Percentiles rank a stretch among this genome's conserved stretches.
These are phyloP conservation scores for Agrotis ipsilon DNA, from an alignment of 2,888 invertebrate genomes.

Conservation along the genomic window DNA sequence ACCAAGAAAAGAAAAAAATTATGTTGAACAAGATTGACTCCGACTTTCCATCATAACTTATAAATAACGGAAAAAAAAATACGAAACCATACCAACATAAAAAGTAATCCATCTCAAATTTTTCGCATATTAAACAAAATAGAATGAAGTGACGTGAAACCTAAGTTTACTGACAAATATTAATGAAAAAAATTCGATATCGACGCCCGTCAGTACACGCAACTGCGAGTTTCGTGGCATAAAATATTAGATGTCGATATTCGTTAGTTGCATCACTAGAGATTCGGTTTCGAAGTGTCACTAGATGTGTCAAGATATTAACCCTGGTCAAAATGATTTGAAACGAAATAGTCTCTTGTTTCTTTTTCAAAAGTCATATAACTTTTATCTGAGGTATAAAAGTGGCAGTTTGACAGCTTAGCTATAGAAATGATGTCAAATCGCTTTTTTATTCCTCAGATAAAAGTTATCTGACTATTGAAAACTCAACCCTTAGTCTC, in stretches of 20 bases:
- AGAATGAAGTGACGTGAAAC: slow-evolving; percentile 23
- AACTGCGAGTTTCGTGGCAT: slow-evolving; percentile 70
- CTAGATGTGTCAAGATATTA: slow-evolving; percentile 39
- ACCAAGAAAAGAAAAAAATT: slow-evolving; percentile 12
- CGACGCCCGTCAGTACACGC: slow-evolving; percentile 64
- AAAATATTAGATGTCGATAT: slow-evolving; percentile 84
- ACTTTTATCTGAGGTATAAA: too few species aligned
- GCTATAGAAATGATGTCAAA: too few species aligned
- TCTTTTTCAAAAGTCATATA: too few species aligned
- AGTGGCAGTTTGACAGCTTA: too few species aligned
- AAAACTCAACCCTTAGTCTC: too few species aligned
- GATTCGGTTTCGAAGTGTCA: slow-evolving; percentile 2
- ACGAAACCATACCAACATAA: slow-evolving; percentile 17
- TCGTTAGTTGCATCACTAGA: slow-evolving; percentile 81
- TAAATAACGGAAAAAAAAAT: slow-evolving; percentile 18
- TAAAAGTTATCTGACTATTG: too few species aligned
- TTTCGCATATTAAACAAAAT: slow-evolving; percentile 61
- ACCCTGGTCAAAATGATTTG: background rate
- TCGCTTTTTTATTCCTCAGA: too few species aligned
- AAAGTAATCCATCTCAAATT: slow-evolving; percentile 42
- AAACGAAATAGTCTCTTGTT: too few species aligned
- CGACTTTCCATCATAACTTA: slow-evolving; percentile 8
- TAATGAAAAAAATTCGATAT: slow-evolving; percentile 73
- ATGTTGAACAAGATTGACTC: slow-evolving; percentile 16
- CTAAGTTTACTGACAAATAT: slow-evolving; percentile 68